Conservation (phyloP, 1,140 invertebrate species). For the Campoletis sonorensis region DNA sequence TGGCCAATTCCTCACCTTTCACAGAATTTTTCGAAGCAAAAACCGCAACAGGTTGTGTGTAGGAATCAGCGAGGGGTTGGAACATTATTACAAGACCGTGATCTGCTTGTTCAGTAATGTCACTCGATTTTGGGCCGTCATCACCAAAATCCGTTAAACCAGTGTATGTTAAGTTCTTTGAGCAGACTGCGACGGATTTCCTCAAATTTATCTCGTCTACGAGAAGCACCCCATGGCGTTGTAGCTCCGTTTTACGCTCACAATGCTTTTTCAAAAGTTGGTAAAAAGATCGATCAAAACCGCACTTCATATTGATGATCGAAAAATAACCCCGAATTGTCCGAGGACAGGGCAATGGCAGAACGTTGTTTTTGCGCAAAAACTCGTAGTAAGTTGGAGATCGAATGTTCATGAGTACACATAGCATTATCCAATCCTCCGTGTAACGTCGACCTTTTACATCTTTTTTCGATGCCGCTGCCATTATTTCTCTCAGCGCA, state of each 20-base stretch:
- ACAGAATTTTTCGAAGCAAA: slow-evolving; percentile 47
- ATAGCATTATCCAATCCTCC: slow-evolving; percentile 53
- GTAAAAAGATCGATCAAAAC: slow-evolving; percentile 39
- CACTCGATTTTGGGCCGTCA: slow-evolving; percentile 14
- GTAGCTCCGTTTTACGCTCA: slow-evolving; percentile 15
- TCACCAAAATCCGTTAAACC: slow-evolving; percentile 47
- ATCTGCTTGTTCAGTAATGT: slow-evolving; percentile 35
- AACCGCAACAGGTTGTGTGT: slow-evolving; percentile 41
- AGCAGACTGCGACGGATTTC: slow-evolving; percentile 34
- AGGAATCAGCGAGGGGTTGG: slow-evolving; percentile 42
- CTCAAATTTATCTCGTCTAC: slow-evolving; percentile 43
- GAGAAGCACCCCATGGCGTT: slow-evolving; percentile 35
- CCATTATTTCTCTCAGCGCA: slow-evolving; percentile 46
- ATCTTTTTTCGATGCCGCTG: slow-evolving; percentile 38
- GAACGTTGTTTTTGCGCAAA: slow-evolving; percentile 52
- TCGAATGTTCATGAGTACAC: slow-evolving; percentile 52
- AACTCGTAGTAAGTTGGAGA: slow-evolving; percentile 51
- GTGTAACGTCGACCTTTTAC: slow-evolving; percentile 47
- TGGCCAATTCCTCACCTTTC: slow-evolving; percentile 37
- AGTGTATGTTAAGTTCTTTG: slow-evolving; percentile 44
- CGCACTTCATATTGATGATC: slow-evolving; percentile 46
- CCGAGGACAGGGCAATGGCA: slow-evolving; percentile 48
- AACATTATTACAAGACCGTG: slow-evolving; percentile 49
- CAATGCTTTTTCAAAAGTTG: slow-evolving; percentile 32
- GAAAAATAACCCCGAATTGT: slow-evolving; percentile 53